phyloP scores from a whole-genome alignment of 2,113 vertebrate genomes.

The Arvicanthis niloticus region DNA sequence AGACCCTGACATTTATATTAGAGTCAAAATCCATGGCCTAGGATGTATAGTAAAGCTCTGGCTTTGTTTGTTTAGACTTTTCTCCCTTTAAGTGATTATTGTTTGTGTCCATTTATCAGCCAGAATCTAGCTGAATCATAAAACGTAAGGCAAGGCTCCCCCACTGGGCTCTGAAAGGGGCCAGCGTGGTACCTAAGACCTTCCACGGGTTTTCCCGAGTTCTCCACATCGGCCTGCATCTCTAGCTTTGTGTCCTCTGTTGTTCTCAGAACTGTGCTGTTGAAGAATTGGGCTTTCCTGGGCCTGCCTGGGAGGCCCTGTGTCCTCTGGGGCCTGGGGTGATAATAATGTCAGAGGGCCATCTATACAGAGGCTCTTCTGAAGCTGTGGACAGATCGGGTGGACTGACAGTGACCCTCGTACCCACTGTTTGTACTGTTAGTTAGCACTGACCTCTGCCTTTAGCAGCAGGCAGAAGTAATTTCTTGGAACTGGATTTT shows the following conservation, averaged over 20 bases:
- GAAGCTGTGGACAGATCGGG: slow-evolving; percentile 52
- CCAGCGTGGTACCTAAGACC: slow-evolving; percentile 55
- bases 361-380: neutral
- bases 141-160: slow-evolving; percentile 44
- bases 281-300: neutral
- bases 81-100: neutral
- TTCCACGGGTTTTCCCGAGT: slow-evolving; percentile 42
- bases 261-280: slow-evolving; percentile 43
- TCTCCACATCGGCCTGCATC: neutral
- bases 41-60: neutral
- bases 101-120: neutral
- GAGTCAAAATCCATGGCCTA: neutral
- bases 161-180: slow-evolving; percentile 44
- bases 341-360: neutral
- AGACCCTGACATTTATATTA: slow-evolving; percentile 25
- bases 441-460: slow-evolving; percentile 69
- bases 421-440: slow-evolving; percentile 49
- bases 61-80: neutral
- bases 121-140: neutral
- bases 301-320: neutral
- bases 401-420: neutral
- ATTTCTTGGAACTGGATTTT: slow-evolving; percentile 77
- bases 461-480: slow-evolving; percentile 81
- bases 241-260: slow-evolving; percentile 49
- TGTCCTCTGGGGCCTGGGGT: slow-evolving; percentile 9